A percentile compares a stretch with the other conserved stretches of the same genome.
Conservation (phyloP, 2,113 vertebrate species). For the Megaleporinus macrocephalus region DNA sequence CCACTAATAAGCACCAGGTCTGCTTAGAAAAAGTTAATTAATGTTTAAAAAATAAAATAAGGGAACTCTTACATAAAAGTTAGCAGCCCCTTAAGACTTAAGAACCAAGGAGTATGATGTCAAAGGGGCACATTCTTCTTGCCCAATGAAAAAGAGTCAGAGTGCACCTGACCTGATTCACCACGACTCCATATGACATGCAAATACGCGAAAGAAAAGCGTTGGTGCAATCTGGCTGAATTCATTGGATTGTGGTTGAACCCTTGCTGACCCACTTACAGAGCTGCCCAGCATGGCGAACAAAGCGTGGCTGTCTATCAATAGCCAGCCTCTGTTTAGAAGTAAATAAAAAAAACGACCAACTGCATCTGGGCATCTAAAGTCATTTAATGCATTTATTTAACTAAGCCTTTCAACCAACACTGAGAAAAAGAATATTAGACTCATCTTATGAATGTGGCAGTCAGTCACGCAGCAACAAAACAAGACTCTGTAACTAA, state of each 20-base stretch:
- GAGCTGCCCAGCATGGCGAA: constrained; percentile 66
- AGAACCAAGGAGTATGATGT: neutral
- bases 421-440: neutral
- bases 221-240: constrained; percentile 6
- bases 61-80: too few relatives aligned
- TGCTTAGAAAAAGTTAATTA: too few relatives aligned
- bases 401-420: neutral
- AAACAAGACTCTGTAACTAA: neutral
- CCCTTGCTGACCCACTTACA: constrained; percentile 70
- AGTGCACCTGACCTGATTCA: neutral
- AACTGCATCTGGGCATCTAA: constrained; percentile 23
- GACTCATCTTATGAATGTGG: neutral
- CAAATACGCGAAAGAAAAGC: neutral
- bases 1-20: too few relatives aligned
- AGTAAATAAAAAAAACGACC: constrained; percentile 43
- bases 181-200: neutral
- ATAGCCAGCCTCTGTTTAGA: constrained; percentile 49
- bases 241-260: constrained; percentile 31
- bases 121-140: neutral
- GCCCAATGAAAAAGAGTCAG: neutral
- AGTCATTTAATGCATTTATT: constrained; percentile 11
- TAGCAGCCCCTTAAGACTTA: too few relatives aligned
- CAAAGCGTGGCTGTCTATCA: constrained; percentile 74
- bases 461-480: neutral
- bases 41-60: too few relatives aligned